Percentiles rank a stretch among this genome's conserved stretches.
Conservation (phyloP, 2,797 vertebrate species). For the Platalea minor region DNA sequence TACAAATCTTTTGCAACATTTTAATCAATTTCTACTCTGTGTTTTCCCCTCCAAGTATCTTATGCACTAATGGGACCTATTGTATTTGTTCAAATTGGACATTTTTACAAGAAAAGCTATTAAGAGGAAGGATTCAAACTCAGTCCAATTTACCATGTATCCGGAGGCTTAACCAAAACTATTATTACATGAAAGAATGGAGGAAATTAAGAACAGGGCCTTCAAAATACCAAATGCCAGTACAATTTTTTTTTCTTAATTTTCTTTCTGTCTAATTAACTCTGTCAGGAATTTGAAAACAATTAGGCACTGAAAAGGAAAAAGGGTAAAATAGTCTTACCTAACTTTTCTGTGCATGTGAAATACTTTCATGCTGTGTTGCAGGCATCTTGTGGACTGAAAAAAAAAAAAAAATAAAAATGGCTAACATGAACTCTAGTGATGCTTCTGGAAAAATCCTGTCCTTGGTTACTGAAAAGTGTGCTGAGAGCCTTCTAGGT, state of each 20-base stretch:
- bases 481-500: neutral
- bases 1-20: neutral
- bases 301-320: slow-evolving; percentile 54
- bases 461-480: neutral
- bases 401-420: neutral
- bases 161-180: slow-evolving; percentile 72
- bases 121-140: slow-evolving; percentile 63
- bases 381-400: neutral
- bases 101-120: slow-evolving; percentile 70
- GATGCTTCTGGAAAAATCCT: neutral
- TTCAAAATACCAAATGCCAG: slow-evolving; percentile 64
- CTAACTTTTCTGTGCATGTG: slow-evolving; percentile 35
- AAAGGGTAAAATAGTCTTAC: slow-evolving; percentile 14
- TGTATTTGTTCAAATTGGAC: slow-evolving; percentile 18
- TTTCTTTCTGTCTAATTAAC: slow-evolving; percentile 69
- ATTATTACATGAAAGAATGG: slow-evolving; percentile 71
- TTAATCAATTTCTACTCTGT: slow-evolving; percentile 26
- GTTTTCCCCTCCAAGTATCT: neutral
- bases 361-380: slow-evolving; percentile 39
- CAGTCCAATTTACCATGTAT: slow-evolving; percentile 65
- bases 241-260: slow-evolving; percentile 53
- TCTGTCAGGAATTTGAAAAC: slow-evolving; percentile 73
- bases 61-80: slow-evolving; percentile 54
- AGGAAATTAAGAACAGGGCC: slow-evolving; percentile 77
- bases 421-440: neutral